phyloP scores from a whole-genome alignment of 1,140 invertebrate species.

The Platyscapa corneri region DNA sequence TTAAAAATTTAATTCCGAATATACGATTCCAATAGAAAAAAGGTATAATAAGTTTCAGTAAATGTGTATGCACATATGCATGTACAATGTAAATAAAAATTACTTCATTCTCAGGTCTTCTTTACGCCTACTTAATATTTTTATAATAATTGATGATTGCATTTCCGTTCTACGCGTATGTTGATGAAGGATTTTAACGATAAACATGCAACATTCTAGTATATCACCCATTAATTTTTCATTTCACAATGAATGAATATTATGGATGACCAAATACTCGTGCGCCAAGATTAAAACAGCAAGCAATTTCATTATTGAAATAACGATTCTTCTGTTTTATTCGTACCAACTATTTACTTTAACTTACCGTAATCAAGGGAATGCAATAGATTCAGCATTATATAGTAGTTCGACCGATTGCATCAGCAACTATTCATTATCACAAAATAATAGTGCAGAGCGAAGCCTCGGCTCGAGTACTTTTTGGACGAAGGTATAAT shows the following conservation, averaged over 20 bases:
- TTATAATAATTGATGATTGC: conserved; percentile 19
- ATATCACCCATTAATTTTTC: conserved; percentile 21
- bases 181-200: conserved; percentile 7
- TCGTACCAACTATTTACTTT: background rate
- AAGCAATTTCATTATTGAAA: background rate
- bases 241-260: conserved; percentile 1
- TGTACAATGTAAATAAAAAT: conserved; percentile 20
- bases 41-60: too few species aligned
- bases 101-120: conserved; percentile 18
- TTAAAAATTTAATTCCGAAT: too few species aligned
- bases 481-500: background rate
- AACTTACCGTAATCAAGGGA: background rate
- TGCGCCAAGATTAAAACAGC: background rate
- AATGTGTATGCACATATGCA: background rate
- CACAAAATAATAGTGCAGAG: background rate
- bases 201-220: conserved; percentile 2
- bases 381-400: background rate
- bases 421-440: background rate
- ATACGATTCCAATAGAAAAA: too few species aligned
- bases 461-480: background rate
- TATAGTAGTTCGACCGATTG: background rate
- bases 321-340: background rate
- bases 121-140: conserved; percentile 24
- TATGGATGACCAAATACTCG: background rate
- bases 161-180: conserved; percentile 17